Evolutionary conservation across 2,888 invertebrate species (phyloP).

Genomic region (Corbicula japonica): DNA sequence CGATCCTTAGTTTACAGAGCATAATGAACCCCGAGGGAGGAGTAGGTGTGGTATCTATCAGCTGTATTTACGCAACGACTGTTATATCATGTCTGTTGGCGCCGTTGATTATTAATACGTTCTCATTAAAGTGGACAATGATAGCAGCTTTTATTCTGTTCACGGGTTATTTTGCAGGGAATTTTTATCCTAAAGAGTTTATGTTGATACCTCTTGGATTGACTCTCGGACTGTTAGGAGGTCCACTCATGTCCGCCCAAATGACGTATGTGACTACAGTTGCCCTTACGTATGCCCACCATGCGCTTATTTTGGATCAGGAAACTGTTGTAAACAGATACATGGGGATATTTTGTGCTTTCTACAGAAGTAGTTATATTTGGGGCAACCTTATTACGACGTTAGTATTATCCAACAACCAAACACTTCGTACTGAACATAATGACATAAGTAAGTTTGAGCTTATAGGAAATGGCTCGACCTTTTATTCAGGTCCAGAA

Average conservation of each 20-base stretch:
- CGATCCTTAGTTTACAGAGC: conserved; percentile 83
- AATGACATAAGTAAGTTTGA: conserved; percentile 4
- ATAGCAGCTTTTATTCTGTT: conserved; percentile 79
- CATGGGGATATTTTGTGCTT: conserved; percentile 84
- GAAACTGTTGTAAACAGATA: conserved; percentile 82
- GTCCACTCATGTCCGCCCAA: conserved; percentile 85
- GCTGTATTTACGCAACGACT: conserved; percentile 83
- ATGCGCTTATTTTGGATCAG: conserved; percentile 72
- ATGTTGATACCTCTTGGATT: conserved; percentile 82
- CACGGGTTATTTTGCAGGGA: conserved; percentile 82
- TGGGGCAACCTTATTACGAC: conserved; percentile 85
- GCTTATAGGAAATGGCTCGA: conserved; percentile 14
- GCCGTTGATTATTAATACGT: conserved; percentile 81
- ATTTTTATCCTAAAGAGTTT: conserved; percentile 81
- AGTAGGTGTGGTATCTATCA: conserved; percentile 82
- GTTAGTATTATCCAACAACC: conserved; percentile 74
- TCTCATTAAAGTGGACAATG: conserved; percentile 85
- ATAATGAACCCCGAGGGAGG: conserved; percentile 81
- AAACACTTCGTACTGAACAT: conserved; percentile 46
- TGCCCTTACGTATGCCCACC: conserved; percentile 82
- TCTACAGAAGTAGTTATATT: conserved; percentile 83
- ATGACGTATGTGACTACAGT: conserved; percentile 83
- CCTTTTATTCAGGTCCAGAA: conserved; percentile 7
- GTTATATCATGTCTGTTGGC: conserved; percentile 84
- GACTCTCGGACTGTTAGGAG: conserved; percentile 80